Conservation (phyloP, 1,140 invertebrate genomes). For the Teleogryllus occipitalis region DNA sequence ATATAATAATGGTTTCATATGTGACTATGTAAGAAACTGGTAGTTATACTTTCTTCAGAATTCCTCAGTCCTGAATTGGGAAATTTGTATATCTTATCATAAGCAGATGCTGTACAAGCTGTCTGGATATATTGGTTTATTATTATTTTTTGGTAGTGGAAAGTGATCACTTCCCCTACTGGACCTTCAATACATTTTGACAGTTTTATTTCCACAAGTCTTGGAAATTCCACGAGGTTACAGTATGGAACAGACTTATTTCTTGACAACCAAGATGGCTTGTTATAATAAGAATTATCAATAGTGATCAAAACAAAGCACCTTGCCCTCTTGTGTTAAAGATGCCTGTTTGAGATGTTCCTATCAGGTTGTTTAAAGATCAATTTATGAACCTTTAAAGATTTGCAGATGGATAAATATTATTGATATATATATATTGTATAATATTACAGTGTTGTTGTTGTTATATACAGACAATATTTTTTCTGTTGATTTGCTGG, state of each 20-base stretch:
- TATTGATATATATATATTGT: constrained; percentile 17
- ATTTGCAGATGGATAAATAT: constrained; percentile 10
- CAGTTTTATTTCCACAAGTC: background rate
- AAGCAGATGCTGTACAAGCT: background rate
- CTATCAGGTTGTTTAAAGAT: background rate
- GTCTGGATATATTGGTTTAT: background rate
- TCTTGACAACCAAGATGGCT: constrained; percentile 4
- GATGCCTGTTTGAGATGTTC: background rate
- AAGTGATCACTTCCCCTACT: no score
- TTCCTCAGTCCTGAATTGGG: no score
- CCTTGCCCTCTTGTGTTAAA: constrained; percentile 6
- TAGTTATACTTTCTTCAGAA: background rate
- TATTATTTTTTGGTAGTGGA: background rate
- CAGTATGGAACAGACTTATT: background rate
- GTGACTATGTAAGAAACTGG: background rate
- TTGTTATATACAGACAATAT: constrained; percentile 17
- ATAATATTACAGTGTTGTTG: constrained; percentile 19
- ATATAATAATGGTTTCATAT: constrained; percentile 3
- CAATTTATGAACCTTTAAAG: constrained; percentile 9
- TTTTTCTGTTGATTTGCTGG: constrained; percentile 20
- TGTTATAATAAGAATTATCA: constrained; percentile 9
- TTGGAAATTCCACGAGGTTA: background rate
- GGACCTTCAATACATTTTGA: background rate
- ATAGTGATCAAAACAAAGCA: constrained; percentile 15
- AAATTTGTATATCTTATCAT: background rate